These are phyloP conservation scores for Lasioglossum malachurum DNA, from an alignment of 2,888 invertebrate genomes.

Conservation along the genomic window DNA sequence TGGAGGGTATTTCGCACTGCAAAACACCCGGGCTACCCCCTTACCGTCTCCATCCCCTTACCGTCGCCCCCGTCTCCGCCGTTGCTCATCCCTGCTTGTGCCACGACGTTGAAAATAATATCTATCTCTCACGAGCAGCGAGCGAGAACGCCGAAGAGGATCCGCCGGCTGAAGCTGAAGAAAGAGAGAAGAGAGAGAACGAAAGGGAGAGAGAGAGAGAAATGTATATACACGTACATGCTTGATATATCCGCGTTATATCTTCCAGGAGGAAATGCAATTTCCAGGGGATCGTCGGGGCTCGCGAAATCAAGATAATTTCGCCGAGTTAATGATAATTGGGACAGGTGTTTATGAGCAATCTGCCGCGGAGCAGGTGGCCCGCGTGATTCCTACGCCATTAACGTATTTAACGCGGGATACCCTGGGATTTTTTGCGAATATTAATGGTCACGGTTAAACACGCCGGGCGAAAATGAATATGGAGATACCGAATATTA, in stretches of 20 bases:
- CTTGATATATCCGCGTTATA: slow-evolving; percentile 66
- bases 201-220: slow-evolving; percentile 3
- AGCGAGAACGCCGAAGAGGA: slow-evolving; percentile 50
- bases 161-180: slow-evolving; percentile 21
- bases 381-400: not conserved
- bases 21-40: slow-evolving; percentile 79
- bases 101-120: slow-evolving; percentile 80
- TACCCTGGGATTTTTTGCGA: not conserved
- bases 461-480: not conserved
- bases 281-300: slow-evolving; percentile 51
- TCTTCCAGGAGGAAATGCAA: slow-evolving; percentile 62
- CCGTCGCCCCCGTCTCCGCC: slow-evolving; percentile 8
- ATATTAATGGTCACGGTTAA: slow-evolving; percentile 3
- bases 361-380: slow-evolving; percentile 13
- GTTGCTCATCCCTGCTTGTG: slow-evolving; percentile 65
- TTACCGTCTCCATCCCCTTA: slow-evolving; percentile 47
- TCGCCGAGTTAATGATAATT: slow-evolving; percentile 49
- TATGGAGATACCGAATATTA: not conserved
- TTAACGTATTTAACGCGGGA: not conserved
- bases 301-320: slow-evolving; percentile 40
- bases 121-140: slow-evolving; percentile 74
- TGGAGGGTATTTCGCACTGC: slow-evolving; percentile 83
- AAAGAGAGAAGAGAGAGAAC: slow-evolving; percentile 5
- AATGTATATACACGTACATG: slow-evolving; percentile 39
- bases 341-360: slow-evolving; percentile 33